These are phyloP conservation scores for Narcine bancroftii DNA, from an alignment of 2,113 vertebrate genomes.

Conservation along the genomic window DNA sequence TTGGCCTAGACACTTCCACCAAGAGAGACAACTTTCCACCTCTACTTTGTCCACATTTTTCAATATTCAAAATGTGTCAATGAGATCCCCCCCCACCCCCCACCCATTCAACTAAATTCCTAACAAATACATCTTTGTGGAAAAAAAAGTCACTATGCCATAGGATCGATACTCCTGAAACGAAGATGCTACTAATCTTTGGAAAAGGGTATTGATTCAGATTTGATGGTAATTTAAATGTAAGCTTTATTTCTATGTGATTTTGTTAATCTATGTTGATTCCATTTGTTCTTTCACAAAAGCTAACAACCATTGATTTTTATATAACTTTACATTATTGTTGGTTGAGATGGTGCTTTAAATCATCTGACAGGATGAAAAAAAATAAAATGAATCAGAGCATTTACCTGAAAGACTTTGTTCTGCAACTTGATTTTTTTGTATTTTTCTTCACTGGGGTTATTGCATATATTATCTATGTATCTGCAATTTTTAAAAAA, in stretches of 20 bases:
- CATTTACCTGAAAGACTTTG: slow-evolving; percentile 82
- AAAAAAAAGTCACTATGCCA: no score
- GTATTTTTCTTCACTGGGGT: slow-evolving; percentile 86
- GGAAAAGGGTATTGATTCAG: not conserved
- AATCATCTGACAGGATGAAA: not conserved
- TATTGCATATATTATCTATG: slow-evolving; percentile 82
- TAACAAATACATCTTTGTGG: no score
- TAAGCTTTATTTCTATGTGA: not conserved
- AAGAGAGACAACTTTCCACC: no score
- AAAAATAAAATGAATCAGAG: not conserved
- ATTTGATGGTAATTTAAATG: not conserved
- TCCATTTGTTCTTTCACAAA: no score
- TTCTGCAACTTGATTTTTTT: slow-evolving; percentile 84
- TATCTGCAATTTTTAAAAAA: slow-evolving; percentile 58
- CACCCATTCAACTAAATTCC: no score
- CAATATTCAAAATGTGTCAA: no score
- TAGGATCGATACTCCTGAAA: not conserved
- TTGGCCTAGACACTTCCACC: no score
- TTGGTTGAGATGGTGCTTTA: not conserved
- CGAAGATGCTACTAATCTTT: not conserved
- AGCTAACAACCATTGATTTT: not conserved
- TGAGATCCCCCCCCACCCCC: no score
- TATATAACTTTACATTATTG: not conserved
- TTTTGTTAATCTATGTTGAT: not conserved
- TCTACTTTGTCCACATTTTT: no score